These are phyloP conservation scores for Caenorhabditis plicata DNA, from an alignment of 2,888 invertebrate species.

Conservation along the genomic window DNA sequence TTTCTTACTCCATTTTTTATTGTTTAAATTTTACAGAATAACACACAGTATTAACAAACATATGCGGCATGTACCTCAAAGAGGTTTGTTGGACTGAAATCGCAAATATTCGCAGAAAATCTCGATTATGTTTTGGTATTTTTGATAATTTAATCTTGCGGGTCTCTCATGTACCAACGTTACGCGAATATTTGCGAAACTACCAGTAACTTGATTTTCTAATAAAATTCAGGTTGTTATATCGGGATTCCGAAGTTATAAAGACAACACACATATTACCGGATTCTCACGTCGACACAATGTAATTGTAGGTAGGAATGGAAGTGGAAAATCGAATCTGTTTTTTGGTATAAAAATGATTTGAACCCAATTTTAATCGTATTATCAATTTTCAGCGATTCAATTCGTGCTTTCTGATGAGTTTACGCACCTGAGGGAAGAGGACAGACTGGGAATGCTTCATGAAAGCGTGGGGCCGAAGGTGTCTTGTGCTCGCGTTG, in stretches of 20 bases:
- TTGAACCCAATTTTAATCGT: background rate
- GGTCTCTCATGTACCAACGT: too few species aligned
- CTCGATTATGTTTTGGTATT: too few species aligned
- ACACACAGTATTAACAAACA: too few species aligned
- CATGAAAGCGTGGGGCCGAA: constrained; percentile 97
- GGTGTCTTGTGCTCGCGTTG: constrained; percentile 88
- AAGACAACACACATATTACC: constrained; percentile 95
- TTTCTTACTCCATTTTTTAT: too few species aligned
- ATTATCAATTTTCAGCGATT: constrained; percentile 75
- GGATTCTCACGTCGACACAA: constrained; percentile 96
- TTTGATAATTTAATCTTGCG: too few species aligned
- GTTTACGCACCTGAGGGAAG: constrained; percentile 91
- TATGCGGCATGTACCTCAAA: constrained; percentile 47
- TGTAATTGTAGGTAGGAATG: constrained; percentile 96
- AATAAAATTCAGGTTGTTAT: constrained; percentile 76
- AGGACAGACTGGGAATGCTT: constrained; percentile 88
- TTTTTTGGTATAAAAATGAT: constrained; percentile 81
- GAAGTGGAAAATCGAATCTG: constrained; percentile 98
- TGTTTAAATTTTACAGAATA: too few species aligned
- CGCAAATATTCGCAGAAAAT: background rate
- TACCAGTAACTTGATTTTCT: too few species aligned
- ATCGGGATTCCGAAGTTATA: constrained; percentile 97
- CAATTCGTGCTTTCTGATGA: constrained; percentile 99
- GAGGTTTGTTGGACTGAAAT: constrained; percentile 18
- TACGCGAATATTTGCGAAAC: too few species aligned